Base-by-base conservation (phyloP, 2,113 vertebrate species). In the Trachemys scripta region DNA sequence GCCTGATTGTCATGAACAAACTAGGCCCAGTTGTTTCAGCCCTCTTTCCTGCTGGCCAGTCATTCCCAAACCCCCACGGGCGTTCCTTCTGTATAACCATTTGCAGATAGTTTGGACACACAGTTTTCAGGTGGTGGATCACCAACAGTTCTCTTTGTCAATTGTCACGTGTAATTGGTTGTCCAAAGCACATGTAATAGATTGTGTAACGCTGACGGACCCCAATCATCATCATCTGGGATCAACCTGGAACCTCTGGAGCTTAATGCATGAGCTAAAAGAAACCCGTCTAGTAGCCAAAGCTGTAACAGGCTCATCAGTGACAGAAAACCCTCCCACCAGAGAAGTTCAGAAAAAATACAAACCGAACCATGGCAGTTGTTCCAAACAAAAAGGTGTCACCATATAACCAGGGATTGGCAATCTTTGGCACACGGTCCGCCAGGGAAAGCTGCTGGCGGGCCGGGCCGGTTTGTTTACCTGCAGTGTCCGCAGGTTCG, bases 281-380 rank as follows among this genome's bases (percentile, higher is more conserved):
- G 17, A 59, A 4, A 59, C 27, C 27, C 31, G 27, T 31, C 27
- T 31, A 11, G 29, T 69, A 69, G 14, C 14, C 35, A 4, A 69
- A 69, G 31, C 62, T n/a, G 14, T 69, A 69, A 8, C 14, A 69
- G 62, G 4, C 62, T 69, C 35, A 10, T n/a, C 20, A 29, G 16
- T 3, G 31, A 50, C 25, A 85, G 87, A 38, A 83, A 35, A 2
- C 2, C 27, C 45, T 2, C 0, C 0, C 1, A 4, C 3, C 17
- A 35, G 1, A 38, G 62, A 29, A 0, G 1, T 51, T 25, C 50
- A n/a, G 5, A 27, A 62, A 62, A 31, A 62, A 19, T 83, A 6
- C 62, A 17, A n/a, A 65, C 31, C 2, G 47, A 54, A 84, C 13
- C n/a, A 27, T 92, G 14, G 29, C 4, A 16, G 2, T 19, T 29